A percentile compares a stretch with the other conserved stretches of the same genome.
Conservation (phyloP, 2,888 invertebrate genomes). For the Epirrhoe tristata region DNA sequence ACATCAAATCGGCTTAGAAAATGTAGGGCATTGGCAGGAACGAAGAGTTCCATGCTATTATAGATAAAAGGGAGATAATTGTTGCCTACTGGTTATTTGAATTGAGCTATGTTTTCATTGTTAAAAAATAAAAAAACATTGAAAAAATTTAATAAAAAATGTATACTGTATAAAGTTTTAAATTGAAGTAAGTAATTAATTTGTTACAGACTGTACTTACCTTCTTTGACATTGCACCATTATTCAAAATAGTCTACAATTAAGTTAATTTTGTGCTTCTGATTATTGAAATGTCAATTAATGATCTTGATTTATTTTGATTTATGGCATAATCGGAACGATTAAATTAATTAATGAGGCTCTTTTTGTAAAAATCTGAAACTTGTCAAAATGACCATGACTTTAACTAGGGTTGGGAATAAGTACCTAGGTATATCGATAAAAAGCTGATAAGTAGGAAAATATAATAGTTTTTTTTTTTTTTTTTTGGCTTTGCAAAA, state of each 20-base stretch:
- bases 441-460: background rate
- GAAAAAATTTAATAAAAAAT: no score
- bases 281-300: conserved; percentile 26
- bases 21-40: no score
- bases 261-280: conserved; percentile 25
- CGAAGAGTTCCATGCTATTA: no score
- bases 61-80: no score
- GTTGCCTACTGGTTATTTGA: no score
- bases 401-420: background rate
- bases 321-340: conserved; percentile 12
- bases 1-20: no score
- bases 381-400: conserved; percentile 2
- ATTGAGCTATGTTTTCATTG: no score
- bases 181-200: no score
- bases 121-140: no score
- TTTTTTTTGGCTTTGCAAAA: background rate
- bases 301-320: conserved; percentile 15
- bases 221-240: conserved; percentile 14
- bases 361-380: background rate
- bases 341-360: conserved; percentile 17
- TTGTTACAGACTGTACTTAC: conserved; percentile 9
- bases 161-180: no score
- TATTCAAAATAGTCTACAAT: conserved; percentile 15
- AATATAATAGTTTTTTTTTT: background rate
- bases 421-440: background rate